Base-by-base conservation (phyloP, 2,888 invertebrate species). In the Drosophila maculinotata region DNA sequence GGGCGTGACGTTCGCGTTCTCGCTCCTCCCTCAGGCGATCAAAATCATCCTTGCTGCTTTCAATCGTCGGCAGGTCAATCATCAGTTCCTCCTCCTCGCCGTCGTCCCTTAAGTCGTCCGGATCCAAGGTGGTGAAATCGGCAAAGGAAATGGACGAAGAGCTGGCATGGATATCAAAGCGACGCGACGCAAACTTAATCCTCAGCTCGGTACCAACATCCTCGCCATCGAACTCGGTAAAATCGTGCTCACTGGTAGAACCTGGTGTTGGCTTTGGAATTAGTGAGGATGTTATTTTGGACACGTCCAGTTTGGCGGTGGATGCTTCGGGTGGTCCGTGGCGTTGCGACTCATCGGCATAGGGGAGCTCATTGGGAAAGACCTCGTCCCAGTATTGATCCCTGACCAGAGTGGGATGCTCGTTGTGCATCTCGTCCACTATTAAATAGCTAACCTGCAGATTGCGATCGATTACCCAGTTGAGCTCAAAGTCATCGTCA, bases 351-450 rank as follows among this genome's bases (percentile, higher is more conserved):
- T 96, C 94, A 0, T 97, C 93, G 0, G 69, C 58, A 91, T 97
- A 96, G 0, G 97, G 97, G 77, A 97, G 90, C 89, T 96, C 96
- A 5, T 94, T 93, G 0, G 97, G 97, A 89, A 96, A 96, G 67
- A 96, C 94, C 89, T 96, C 95, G 88, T 97, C 97, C 97, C 97
- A 97, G 89, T 97, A 97, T 89, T 97, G 97, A 92, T 97, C 97
- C 54, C 93, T 94, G 39, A 97, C 94, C 69, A 97, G 91, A 89
- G 96, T 95, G 0, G 97, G 97, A 92, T 97, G 97, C 80, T 97
- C 96, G 91, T 97, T 95, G 89, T 97, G 97, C 97, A 97, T 97
- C 92, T 97, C 97, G 89, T 97, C 97, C 28, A 97, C 97, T 78
- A 97, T 97, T 90, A 97, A 93, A 91, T 97, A 97, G 15, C 97